Base-by-base conservation (phyloP, 2,113 vertebrate species). In the Hippopotamus amphibius region DNA sequence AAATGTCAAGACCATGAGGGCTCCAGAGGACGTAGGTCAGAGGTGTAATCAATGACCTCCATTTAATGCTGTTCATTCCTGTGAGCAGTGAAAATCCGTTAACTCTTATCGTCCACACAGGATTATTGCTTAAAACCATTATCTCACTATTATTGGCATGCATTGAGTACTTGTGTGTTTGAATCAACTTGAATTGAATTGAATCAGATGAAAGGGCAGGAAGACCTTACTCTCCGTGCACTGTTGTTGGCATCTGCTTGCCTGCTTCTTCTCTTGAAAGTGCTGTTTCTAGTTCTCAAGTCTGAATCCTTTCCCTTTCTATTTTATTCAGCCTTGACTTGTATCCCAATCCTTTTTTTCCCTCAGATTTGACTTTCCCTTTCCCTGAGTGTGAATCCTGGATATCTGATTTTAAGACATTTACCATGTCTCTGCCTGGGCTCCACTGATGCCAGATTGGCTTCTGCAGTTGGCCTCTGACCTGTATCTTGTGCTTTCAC, bases 151-250 rank as follows among this genome's bases (percentile, higher is more conserved):
- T 48, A 74, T 41, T 86, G n/a, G 21, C 17, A 66, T 89, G 9
- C 53, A 24, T 6, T 85, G 37, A 81, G 59, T 43, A 22, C 28
- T 93, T 88, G 26, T 77, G 24, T 13, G 66, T 86, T 92, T 96
- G 79, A 86, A 86, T 79, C 16, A 76, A 87, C 57, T 66, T 81
- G 21, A 83, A 71, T 41, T 41, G 72, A 95, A 83, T 86, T 93
- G 37, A 95, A 61, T 94, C 41, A 68, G 48, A 74, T 80, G 22
- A 59, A 96, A 96, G 16, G 65, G 22, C 57, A 95, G 33, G 84
- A 76, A 77, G 69, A 53, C 41, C 28, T 94, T 74, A 57, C 2
- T 72, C 48, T 74, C 65, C 15, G 13, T 77, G 53, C 28, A n/a
- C 50, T 77, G 26, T 68, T 83, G 26, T 63, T 22, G 53, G 43